phyloP scores from a whole-genome alignment of 2,797 vertebrate species.

The Sebastes nivosus region DNA sequence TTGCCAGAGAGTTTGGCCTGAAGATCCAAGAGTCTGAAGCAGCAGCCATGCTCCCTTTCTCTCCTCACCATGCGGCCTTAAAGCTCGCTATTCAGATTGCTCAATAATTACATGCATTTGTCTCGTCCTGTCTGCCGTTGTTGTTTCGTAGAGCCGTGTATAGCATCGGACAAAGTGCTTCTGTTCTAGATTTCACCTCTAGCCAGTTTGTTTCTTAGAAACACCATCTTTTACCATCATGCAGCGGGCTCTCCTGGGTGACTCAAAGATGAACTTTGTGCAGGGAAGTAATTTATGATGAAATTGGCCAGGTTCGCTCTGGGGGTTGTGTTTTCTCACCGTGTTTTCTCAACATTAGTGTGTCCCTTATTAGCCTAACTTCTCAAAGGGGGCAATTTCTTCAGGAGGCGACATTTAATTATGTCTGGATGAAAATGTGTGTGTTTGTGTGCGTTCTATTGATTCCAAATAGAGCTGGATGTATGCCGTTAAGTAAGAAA shows the following conservation, averaged over 20 bases:
- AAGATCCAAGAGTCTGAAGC: conserved; percentile 57
- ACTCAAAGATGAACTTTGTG: conserved; percentile 73
- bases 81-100: conserved; percentile 69
- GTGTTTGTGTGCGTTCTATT: conserved; percentile 59
- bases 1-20: conserved; percentile 66
- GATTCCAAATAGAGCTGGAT: conserved; percentile 45
- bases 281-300: conserved; percentile 76
- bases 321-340: conserved; percentile 66
- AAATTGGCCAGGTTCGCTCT: conserved; percentile 64
- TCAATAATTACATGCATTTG: conserved; percentile 81
- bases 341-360: conserved; percentile 74
- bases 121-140: conserved; percentile 62
- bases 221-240: conserved; percentile 69
- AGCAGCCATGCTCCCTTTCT: conserved; percentile 50
- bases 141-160: conserved; percentile 42
- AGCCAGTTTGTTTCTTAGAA: conserved; percentile 69
- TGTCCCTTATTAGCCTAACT: conserved; percentile 71
- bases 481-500: conserved; percentile 4
- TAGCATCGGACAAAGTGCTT: conserved; percentile 68
- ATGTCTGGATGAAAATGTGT: conserved; percentile 64
- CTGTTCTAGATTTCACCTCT: conserved; percentile 74
- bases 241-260: conserved; percentile 63
- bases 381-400: conserved; percentile 72
- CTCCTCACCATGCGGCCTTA: conserved; percentile 49
- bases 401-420: conserved; percentile 73